These are phyloP conservation scores for Lepidochrysops patricia DNA, from an alignment of 2,888 invertebrate species.

Conservation along the genomic window DNA sequence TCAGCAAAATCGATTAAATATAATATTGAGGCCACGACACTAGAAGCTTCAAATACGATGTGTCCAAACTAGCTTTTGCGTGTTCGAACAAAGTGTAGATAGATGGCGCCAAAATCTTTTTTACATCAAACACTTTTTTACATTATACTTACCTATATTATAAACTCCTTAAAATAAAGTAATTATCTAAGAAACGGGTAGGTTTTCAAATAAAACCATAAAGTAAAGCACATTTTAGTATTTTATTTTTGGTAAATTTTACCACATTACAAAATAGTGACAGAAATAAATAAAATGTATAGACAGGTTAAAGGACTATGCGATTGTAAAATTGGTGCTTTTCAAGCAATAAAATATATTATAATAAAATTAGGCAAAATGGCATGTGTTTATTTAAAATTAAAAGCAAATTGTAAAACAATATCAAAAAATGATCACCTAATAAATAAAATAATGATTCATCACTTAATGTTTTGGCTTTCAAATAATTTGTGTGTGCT, in stretches of 20 bases:
- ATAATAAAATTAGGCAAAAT: slow-evolving; percentile 75
- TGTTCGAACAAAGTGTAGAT: too few relatives aligned
- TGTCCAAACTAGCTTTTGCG: too few relatives aligned
- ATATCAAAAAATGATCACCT: slow-evolving; percentile 55
- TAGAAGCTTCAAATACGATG: too few relatives aligned
- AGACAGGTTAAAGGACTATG: slow-evolving; percentile 73
- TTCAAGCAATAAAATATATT: slow-evolving; percentile 73
- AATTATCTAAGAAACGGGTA: too few relatives aligned
- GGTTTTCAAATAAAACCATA: slow-evolving; percentile 39
- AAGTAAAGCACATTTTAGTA: slow-evolving; percentile 73
- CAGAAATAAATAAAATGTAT: slow-evolving; percentile 75
- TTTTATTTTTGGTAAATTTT: slow-evolving; percentile 75
- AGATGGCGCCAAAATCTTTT: too few relatives aligned
- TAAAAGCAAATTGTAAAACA: slow-evolving; percentile 70
- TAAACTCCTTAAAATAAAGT: too few relatives aligned
- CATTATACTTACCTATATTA: too few relatives aligned
- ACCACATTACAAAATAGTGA: slow-evolving; percentile 74
- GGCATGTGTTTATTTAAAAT: slow-evolving; percentile 72
- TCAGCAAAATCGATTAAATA: too few relatives aligned
- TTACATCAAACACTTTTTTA: too few relatives aligned
- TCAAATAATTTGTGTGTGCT: slow-evolving; percentile 22
- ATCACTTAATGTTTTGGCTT: slow-evolving; percentile 72
- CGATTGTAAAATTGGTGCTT: slow-evolving; percentile 74
- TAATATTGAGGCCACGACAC: too few relatives aligned
- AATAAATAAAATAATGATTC: slow-evolving; percentile 49